Percentiles rank a stretch among this genome's conserved stretches.
Conservation (phyloP, 2,113 vertebrate species). For the Recurvirostra avosetta region DNA sequence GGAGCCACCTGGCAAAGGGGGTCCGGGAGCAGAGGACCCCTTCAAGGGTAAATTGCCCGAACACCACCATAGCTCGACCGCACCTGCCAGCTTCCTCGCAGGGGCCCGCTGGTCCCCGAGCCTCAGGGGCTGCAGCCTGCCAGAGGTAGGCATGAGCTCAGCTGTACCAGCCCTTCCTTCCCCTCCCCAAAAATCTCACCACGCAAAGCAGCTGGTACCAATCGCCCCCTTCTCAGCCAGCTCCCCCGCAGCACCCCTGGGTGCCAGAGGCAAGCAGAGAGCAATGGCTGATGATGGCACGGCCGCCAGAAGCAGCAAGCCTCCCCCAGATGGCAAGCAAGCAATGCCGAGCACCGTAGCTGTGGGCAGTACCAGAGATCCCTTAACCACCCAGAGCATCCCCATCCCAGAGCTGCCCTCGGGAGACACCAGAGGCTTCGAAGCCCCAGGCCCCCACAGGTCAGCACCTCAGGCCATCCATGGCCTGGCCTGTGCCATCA, state of each 20-base stretch:
- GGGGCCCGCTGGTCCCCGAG: rapidly evolving
- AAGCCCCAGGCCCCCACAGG: rapidly evolving
- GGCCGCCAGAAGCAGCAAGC: neutral
- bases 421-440: neutral
- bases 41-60: neutral
- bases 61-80: rapidly evolving
- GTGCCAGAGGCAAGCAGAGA: neutral
- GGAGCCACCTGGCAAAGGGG: neutral
- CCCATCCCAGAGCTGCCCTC: neutral
- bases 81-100: neutral
- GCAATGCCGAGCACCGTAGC: rapidly evolving
- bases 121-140: neutral
- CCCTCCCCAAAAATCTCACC: neutral
- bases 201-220: neutral
- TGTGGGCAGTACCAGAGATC: neutral
- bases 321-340: neutral
- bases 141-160: neutral
- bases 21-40: neutral
- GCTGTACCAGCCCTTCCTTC: neutral
- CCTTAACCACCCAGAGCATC: neutral
- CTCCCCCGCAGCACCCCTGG: neutral
- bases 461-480: neutral
- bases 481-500: neutral
- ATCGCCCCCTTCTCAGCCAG: neutral
- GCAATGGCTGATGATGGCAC: neutral